Conservation (phyloP, 2,888 invertebrate genomes). For the Willowsia nigromaculata region DNA sequence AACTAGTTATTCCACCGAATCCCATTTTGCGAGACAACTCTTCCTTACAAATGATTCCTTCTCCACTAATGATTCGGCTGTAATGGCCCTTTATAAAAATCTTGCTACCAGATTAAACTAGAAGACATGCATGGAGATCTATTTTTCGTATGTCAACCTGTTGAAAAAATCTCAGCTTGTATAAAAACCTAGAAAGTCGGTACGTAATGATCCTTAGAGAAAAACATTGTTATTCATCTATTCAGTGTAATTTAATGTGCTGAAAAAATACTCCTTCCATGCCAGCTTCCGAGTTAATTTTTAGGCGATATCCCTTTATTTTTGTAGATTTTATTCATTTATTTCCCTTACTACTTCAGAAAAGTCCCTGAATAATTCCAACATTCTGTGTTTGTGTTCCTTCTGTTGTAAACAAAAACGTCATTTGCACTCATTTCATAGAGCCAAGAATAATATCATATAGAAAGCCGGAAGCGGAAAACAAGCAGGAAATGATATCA, state of each 20-base stretch:
- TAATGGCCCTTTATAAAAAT: no score
- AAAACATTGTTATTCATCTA: not conserved
- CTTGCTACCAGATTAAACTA: no score
- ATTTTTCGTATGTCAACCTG: no score
- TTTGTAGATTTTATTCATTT: not conserved
- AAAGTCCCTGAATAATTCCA: not conserved
- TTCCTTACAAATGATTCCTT: no score
- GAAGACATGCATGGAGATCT: no score
- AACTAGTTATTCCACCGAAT: no score
- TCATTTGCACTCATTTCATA: constrained; percentile 47
- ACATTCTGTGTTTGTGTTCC: not conserved
- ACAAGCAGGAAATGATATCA: constrained; percentile 55
- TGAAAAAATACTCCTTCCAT: not conserved
- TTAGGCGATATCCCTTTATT: not conserved
- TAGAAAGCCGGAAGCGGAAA: constrained; percentile 52
- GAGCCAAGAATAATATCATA: constrained; percentile 5
- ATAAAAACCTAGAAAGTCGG: not conserved
- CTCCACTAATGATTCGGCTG: no score
- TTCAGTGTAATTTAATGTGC: not conserved
- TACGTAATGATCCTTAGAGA: not conserved
- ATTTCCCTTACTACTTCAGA: not conserved
- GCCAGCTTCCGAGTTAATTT: not conserved
- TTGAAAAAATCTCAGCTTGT: not conserved
- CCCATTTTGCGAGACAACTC: no score
- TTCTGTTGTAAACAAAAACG: constrained; percentile 15